Base-by-base conservation (phyloP, 2,113 vertebrate species). In the Cepphus grylle region DNA sequence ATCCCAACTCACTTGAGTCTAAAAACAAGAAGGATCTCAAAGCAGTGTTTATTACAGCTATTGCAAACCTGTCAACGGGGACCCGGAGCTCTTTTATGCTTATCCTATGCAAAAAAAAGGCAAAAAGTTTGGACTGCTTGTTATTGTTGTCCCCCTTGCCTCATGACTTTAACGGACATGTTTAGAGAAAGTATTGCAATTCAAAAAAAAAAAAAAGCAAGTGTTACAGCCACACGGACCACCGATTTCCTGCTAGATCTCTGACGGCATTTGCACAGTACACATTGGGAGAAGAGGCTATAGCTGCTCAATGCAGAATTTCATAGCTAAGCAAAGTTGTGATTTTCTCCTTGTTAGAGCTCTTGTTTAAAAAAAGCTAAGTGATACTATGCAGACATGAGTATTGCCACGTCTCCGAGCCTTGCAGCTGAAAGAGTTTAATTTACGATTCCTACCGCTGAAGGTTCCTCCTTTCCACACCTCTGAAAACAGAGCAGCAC, bases 321-420 rank as follows among this genome's bases (percentile, higher is more conserved):
- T 73, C 91, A 76, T 18, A 87, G 56, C 82, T 88, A 90, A 96
- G 89, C 95, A 89, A 89, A 97, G 88, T 49, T 93, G 82, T 92
- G 34, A 81, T 84, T 91, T 89, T 90, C 73, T 72, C 71, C 86
- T 69, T 94, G 92, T 90, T 91, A 82, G 81, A 94, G 91, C 56
- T 87, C 73, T 85, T 87, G 94, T 95, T 94, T 96, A 74, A 91
- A 94, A 76, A 76, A 62, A 82, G n/a, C 83, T 45, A 94, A 78
- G 76, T 88, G 90, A 94, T 71, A 20, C 58, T 79, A 49, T 7
- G 5, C 80, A 96, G 91, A 53, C 5, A 0, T 6, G 15, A 81
- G 49, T 25, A 69, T 56, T 55, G 53, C 80, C 52, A 18, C 1
- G 11, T 34, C 88, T 76, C 65, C 62, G n/a, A 88, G 38, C 22